Conservation (phyloP, 2,113 vertebrate genomes). For the Australoheros scitulus region DNA sequence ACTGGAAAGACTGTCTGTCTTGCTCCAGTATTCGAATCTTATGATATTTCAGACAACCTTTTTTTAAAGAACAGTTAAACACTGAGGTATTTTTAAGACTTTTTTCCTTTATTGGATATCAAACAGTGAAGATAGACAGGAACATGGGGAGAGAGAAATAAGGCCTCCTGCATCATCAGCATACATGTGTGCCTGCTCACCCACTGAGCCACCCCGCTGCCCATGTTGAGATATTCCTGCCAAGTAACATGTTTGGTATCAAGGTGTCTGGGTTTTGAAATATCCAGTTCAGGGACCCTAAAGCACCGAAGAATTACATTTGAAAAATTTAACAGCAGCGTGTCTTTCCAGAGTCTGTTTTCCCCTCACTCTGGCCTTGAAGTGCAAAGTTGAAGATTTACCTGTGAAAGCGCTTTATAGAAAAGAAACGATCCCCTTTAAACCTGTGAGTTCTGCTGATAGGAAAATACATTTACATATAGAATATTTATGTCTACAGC, state of each 20-base stretch:
- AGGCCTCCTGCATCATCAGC: too few species aligned
- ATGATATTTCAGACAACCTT: neutral
- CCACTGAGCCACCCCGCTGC: too few species aligned
- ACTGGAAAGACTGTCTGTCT: neutral
- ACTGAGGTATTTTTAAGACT: too few species aligned
- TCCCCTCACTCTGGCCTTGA: neutral
- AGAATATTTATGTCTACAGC: neutral
- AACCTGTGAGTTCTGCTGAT: too few species aligned
- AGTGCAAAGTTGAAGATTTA: neutral
- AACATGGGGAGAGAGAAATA: too few species aligned
- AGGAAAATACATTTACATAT: neutral
- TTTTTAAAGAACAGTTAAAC: neutral
- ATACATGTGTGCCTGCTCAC: too few species aligned
- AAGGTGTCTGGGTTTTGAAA: constrained; percentile 7
- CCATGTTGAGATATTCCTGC: neutral
- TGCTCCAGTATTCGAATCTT: neutral
- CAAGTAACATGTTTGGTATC: neutral
- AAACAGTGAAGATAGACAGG: too few species aligned
- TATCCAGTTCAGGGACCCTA: neutral
- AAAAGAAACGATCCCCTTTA: neutral
- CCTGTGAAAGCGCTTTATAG: neutral
- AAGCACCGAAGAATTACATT: neutral
- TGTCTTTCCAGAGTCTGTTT: neutral
- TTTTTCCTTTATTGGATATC: too few species aligned
- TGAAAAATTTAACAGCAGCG: neutral